Base-by-base conservation (phyloP, 1,140 invertebrate species). In the Elysia chlorotica region DNA sequence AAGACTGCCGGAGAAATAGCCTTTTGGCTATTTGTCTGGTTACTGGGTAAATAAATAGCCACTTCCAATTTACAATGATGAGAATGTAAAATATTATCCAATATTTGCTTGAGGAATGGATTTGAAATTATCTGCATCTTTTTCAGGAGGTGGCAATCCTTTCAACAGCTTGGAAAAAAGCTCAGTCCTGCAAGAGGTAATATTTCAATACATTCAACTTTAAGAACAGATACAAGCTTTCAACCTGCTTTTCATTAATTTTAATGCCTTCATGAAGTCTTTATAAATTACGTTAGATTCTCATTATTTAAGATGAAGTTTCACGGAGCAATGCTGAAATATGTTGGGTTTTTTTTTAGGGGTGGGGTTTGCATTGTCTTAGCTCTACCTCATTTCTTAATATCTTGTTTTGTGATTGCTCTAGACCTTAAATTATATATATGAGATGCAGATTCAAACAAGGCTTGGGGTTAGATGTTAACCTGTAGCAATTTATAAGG, bases 131-230 rank as follows among this genome's bases (percentile, higher is more conserved):
- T n/a, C n/a, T n/a, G n/a, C n/a, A 36, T 73, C 72, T 74, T 78
- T 84, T 87, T 74, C 80, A 89, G 91, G 91, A 75, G 92, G 92
- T 48, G 93, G 92, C 0, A 97, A 97, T 88, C 94, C 94, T 21
- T 99, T 95, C 87, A 92, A 93, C 84, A 96, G 96, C 84, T 87
- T 99, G 74, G 97, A 99, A 81, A 99, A 99, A 87, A 99, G 95
- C 0, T 93, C 94, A 14, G 96, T 99, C 63, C 90, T 99, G 14
- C 98, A 99, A 89, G 97, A 99, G 89, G 95, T 90, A 80, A 79
- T 76, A 62, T 67, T 25, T 6, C 3, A 30, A 25, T 35, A 25
- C 21, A 28, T 30, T 48, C n/a, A n/a, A 48, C 41, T n/a, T 48
- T 48, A 10, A 14, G 41, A 14, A 10, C 41, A 48, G 41, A 48